Evolutionary conservation across 2,113 vertebrate species (phyloP).

Genomic region (Nyctereutes procyonoides): DNA sequence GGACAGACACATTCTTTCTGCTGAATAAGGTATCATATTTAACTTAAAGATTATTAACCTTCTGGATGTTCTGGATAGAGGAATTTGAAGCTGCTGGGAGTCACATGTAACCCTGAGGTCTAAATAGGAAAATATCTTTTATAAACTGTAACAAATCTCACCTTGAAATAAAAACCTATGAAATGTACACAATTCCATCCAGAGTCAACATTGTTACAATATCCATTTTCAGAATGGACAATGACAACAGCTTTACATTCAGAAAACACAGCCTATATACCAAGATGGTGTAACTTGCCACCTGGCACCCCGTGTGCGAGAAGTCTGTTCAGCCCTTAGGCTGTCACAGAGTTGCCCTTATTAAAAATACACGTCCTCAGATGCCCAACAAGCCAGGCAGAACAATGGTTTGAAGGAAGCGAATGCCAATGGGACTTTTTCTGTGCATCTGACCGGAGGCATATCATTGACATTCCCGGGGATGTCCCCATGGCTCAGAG

Average conservation of each 20-base stretch:
- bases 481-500: rapidly evolving
- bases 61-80: constrained; percentile 25
- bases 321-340: neutral
- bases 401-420: neutral
- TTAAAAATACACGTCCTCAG: neutral
- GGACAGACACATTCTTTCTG: constrained; percentile 32
- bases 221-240: neutral
- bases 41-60: neutral
- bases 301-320: neutral
- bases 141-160: constrained; percentile 66
- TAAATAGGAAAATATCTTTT: constrained; percentile 67
- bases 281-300: neutral
- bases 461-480: neutral
- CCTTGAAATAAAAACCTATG: constrained; percentile 55
- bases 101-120: constrained; percentile 67
- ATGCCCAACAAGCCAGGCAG: rapidly evolving
- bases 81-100: neutral
- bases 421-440: neutral
- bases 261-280: neutral
- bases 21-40: constrained; percentile 2
- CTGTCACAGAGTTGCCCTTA: rapidly evolving
- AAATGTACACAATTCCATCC: neutral
- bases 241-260: constrained; percentile 25
- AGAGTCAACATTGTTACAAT: constrained; percentile 11
- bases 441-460: neutral